A percentile compares a stretch with the other conserved stretches of the same genome.
phyloP scores from a whole-genome alignment of 2,888 invertebrate genomes.

The Metalampra italica region DNA sequence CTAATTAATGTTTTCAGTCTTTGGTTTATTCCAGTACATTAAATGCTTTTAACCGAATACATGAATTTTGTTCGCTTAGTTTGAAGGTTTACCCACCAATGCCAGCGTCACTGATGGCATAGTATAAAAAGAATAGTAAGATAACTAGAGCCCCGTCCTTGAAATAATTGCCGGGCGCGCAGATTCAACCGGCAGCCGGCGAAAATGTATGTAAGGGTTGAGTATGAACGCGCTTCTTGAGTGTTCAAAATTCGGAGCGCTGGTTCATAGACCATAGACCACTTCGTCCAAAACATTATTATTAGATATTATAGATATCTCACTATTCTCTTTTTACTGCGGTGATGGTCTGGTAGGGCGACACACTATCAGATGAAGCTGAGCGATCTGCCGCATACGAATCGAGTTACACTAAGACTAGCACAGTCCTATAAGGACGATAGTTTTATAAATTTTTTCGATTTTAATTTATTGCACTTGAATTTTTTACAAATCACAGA shows the following conservation, averaged over 20 bases:
- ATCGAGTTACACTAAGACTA: conserved; percentile 44
- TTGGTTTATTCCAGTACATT: conserved; percentile 67
- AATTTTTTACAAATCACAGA: conserved; percentile 61
- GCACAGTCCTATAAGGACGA: conserved; percentile 37
- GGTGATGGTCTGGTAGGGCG: conserved; percentile 17
- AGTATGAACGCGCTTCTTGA: too few species aligned
- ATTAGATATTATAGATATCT: too few species aligned
- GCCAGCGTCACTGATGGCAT: conserved; percentile 1
- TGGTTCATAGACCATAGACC: too few species aligned
- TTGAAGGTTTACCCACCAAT: conserved; percentile 16
- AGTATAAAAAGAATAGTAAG: too few species aligned
- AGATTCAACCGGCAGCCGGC: too few species aligned
- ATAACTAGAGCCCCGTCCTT: too few species aligned
- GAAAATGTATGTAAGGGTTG: too few species aligned
- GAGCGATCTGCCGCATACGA: conserved; percentile 18
- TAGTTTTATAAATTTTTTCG: conserved; percentile 18
- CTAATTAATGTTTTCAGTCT: conserved; percentile 69
- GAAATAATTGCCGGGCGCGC: too few species aligned
- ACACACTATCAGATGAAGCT: conserved; percentile 47
- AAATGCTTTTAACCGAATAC: conserved; percentile 42
- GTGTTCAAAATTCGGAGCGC: too few species aligned
- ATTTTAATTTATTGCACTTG: conserved; percentile 58
- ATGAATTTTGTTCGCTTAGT: conserved; percentile 40
- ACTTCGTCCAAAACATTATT: too few species aligned
- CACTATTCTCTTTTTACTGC: too few species aligned